phyloP scores from a whole-genome alignment of 2,797 vertebrate genomes.

The Spheniscus humboldti region DNA sequence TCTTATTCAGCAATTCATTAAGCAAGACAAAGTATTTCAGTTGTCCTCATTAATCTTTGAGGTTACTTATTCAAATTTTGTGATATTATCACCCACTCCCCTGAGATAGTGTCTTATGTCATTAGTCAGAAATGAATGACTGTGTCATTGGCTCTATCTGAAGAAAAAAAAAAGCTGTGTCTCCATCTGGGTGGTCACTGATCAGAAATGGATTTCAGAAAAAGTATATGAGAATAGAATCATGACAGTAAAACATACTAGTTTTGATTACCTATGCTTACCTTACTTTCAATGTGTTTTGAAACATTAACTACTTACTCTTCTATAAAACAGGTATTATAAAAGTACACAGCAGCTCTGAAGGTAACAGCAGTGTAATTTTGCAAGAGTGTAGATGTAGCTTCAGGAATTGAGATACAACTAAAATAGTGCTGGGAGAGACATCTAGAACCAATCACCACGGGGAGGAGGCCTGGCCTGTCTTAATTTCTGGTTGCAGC shows the following conservation, averaged over 20 bases:
- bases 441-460: not conserved
- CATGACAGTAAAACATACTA: not conserved
- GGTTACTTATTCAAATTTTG: not conserved
- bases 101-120: not conserved
- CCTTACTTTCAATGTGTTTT: not conserved
- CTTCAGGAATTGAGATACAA: not conserved
- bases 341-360: not conserved
- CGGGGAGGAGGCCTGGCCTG: not conserved
- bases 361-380: not conserved
- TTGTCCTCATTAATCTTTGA: not conserved
- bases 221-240: not conserved
- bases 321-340: not conserved
- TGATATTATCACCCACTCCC: not conserved
- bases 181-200: not conserved
- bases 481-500: not conserved
- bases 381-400: not conserved
- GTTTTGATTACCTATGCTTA: not conserved
- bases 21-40: not conserved
- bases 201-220: not conserved
- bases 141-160: not conserved
- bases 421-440: not conserved
- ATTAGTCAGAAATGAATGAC: not conserved
- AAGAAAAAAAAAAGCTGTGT: not conserved
- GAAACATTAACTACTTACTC: not conserved
- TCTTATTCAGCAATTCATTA: not conserved